Conservation (phyloP, 2,797 vertebrate genomes). For the Silurus aristotelis region DNA sequence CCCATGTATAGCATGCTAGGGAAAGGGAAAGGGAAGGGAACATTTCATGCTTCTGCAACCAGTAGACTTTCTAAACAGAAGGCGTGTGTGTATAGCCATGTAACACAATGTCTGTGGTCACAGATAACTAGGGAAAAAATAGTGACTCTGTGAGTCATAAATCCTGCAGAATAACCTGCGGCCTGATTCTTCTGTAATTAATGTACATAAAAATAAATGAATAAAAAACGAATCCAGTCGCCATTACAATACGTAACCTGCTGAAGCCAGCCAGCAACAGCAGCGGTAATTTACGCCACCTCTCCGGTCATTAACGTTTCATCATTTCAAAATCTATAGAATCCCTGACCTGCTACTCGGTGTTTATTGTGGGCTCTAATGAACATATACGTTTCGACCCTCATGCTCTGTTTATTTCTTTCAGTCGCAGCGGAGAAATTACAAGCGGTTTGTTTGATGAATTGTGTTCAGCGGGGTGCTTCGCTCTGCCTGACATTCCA, state of each 20-base stretch:
- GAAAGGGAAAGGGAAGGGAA: no score
- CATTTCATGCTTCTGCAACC: no score
- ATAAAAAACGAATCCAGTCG: background rate
- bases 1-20: no score
- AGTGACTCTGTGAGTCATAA: background rate
- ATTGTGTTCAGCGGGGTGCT: constrained; percentile 31
- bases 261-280: background rate
- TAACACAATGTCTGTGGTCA: background rate
- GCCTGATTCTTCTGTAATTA: background rate
- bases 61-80: no score
- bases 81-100: no score
- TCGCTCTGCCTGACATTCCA: constrained; percentile 45
- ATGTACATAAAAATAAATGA: background rate
- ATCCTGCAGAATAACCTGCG: background rate
- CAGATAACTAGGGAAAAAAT: background rate
- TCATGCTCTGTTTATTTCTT: constrained; percentile 20
- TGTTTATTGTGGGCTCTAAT: constrained; percentile 26
- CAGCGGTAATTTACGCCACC: constrained; percentile 5
- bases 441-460: constrained; percentile 41
- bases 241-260: background rate
- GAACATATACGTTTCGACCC: constrained; percentile 26
- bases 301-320: constrained; percentile 7
- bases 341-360: constrained; percentile 6
- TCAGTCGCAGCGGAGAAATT: constrained; percentile 14
- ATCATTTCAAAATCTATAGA: constrained; percentile 19